Evolutionary conservation across 2,797 vertebrate genomes (phyloP), one percentile per base, ranked within the genome.

Genomic region (Pseudopleuronectes americanus): DNA sequence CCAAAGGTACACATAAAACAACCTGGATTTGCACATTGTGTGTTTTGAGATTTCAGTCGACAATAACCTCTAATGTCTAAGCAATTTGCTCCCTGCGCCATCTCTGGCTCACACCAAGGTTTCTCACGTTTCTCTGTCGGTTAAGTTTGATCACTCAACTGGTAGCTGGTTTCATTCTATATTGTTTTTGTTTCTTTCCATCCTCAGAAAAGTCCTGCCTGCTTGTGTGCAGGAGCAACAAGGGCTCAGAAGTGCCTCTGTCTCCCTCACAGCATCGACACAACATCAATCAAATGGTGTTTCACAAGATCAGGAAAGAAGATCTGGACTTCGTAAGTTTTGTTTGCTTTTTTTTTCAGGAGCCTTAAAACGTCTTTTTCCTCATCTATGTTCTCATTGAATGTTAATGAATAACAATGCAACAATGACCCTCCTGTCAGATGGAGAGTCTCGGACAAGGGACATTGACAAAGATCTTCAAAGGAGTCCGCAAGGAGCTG

Each of bases 271-370:
- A 95, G 12, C 94, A 96, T 71, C 96, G 94, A 54, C 96, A 95
- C 77, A 97, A 96, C 83, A 91, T 98, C 89, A 98, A 93, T 90
- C 98, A 98, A 83, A 99, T 99, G 98, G 96, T 99, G 76, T 99
- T 99, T 91, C 97, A 99, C 94, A 99, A 97, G 92, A 99, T 99
- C 84, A 96, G 93, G 78, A 99, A 96, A 88, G 98, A 99, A 86
- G 96, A 99, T 79, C 93, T 99, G 77, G 94, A 96, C 84, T 97
- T 95, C 55, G 98, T 99, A 95, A 94, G 96, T 45, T 52, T 14
- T 3, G 33, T 67, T 68, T 74, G 2, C 31, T 31, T 19, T 17
- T 41, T 17, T 41, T 3, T 79, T 64, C 14, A 51, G 22, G 6
- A 43, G 14, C 12, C 36, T 38, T 38, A 38, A 38, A 13, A 8